These are phyloP conservation scores for Rhyacophila evoluta DNA, from an alignment of 2,888 invertebrate species.

Conservation along the genomic window DNA sequence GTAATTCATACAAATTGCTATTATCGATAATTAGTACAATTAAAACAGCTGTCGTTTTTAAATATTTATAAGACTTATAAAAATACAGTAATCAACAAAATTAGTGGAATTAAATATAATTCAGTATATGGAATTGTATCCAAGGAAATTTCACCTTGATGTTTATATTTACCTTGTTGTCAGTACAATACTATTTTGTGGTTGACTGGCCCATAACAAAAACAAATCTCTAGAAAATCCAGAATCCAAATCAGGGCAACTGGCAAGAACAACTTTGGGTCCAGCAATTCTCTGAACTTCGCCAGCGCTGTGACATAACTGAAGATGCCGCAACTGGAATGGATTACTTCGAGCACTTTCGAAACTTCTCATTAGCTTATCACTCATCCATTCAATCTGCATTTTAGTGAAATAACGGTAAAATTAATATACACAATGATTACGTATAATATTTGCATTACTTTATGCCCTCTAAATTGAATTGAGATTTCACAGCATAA, in stretches of 20 bases:
- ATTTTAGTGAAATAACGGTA: background rate
- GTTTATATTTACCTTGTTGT: slow-evolving; percentile 87
- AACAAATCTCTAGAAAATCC: slow-evolving; percentile 97
- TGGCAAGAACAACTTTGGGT: slow-evolving; percentile 95
- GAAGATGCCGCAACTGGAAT: slow-evolving; percentile 93
- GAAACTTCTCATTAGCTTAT: slow-evolving; percentile 93
- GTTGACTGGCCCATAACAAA: slow-evolving; percentile 91
- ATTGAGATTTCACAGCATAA: no score
- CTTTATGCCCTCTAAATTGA: no score
- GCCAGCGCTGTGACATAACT: slow-evolving; percentile 91
- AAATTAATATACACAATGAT: no score
- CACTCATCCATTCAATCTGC: slow-evolving; percentile 99
- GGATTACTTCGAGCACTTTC: slow-evolving; percentile 94
- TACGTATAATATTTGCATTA: no score
- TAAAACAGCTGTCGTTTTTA: no score
- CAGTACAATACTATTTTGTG: slow-evolving; percentile 94
- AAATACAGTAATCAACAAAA: no score
- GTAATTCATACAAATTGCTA: no score
- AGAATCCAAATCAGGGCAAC: slow-evolving; percentile 93
- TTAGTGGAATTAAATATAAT: no score
- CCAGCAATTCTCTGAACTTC: slow-evolving; percentile 90
- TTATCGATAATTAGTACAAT: no score
- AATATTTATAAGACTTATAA: no score
- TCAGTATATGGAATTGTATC: no score
- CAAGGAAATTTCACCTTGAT: no score